A percentile compares a stretch with the other conserved stretches of the same genome.
phyloP scores from a whole-genome alignment of 2,113 vertebrate species.

The Perca flavescens region DNA sequence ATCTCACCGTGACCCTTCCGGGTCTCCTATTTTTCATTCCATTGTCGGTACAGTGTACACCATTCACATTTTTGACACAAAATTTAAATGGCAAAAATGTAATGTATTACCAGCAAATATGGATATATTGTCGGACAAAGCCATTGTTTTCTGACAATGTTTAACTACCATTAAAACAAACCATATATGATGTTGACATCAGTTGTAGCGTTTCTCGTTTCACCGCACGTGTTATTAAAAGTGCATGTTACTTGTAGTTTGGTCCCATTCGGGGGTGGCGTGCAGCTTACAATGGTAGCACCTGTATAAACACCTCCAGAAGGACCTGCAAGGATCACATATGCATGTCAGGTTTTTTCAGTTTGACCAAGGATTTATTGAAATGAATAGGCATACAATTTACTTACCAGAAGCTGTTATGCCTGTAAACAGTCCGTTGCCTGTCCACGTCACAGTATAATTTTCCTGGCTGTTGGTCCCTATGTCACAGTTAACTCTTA shows the following conservation, averaged over 20 bases:
- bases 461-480: conserved; percentile 11
- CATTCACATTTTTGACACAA: background rate
- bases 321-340: conserved; percentile 23
- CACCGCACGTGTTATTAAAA: conserved; percentile 47
- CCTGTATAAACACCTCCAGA: background rate
- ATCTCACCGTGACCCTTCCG: no score
- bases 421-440: rapidly evolving
- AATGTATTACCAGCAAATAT: background rate
- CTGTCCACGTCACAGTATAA: conserved; percentile 34
- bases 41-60: background rate
- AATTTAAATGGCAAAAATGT: background rate
- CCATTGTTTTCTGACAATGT: background rate
- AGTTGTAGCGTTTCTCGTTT: rapidly evolving
- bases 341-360: background rate
- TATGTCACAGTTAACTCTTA: conserved; percentile 39
- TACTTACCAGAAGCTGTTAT: background rate
- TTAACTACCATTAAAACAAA: conserved; percentile 45
- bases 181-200: conserved; percentile 49
- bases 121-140: background rate
- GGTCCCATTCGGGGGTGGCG: rapidly evolving
- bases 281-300: background rate
- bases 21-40: no score
- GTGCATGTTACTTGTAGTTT: background rate
- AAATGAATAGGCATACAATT: background rate
- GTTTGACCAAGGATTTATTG: background rate